Conservation (phyloP, 2,888 invertebrate species). For the Zeuzera pyrina region DNA sequence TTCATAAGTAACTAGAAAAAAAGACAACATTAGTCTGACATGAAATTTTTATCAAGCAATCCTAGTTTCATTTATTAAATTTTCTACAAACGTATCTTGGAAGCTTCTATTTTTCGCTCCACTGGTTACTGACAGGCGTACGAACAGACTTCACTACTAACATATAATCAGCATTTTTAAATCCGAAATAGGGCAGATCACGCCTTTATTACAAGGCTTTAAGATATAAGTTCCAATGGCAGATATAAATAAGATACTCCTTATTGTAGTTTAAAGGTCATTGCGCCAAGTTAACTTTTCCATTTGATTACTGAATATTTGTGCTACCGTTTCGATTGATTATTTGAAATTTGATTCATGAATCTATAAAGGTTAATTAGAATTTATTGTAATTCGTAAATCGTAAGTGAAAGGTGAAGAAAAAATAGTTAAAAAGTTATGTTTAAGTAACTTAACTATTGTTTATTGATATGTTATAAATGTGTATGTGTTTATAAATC, state of each 20-base stretch:
- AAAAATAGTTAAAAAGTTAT: too few species aligned
- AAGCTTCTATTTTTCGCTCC: slow-evolving; percentile 39
- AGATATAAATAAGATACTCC: slow-evolving; percentile 4
- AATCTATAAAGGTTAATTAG: slow-evolving; percentile 15
- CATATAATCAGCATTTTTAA: slow-evolving; percentile 9
- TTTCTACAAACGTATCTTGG: slow-evolving; percentile 35
- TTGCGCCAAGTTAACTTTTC: slow-evolving; percentile 25
- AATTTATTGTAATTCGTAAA: slow-evolving; percentile 6
- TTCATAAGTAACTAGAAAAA: too few species aligned
- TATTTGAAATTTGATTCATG: slow-evolving; percentile 15
- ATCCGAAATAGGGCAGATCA: too few species aligned
- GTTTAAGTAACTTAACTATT: too few species aligned
- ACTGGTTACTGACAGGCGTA: slow-evolving; percentile 30
- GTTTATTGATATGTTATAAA: too few species aligned
- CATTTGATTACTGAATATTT: slow-evolving; percentile 21
- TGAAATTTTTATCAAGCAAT: too few species aligned
- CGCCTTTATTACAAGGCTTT: too few species aligned
- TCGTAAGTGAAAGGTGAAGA: too few species aligned
- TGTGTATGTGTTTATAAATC: too few species aligned
- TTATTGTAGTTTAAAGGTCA: slow-evolving; percentile 20
- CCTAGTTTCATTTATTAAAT: too few species aligned
- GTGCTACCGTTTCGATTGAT: slow-evolving; percentile 27
- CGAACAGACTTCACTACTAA: slow-evolving; percentile 16
- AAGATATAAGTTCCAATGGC: slow-evolving; percentile 6
- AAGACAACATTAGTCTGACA: too few species aligned